Evolutionary conservation across 2,113 vertebrate species (phyloP), one percentile per base, ranked within the genome.

Genomic region (Scartelaos histophorus): DNA sequence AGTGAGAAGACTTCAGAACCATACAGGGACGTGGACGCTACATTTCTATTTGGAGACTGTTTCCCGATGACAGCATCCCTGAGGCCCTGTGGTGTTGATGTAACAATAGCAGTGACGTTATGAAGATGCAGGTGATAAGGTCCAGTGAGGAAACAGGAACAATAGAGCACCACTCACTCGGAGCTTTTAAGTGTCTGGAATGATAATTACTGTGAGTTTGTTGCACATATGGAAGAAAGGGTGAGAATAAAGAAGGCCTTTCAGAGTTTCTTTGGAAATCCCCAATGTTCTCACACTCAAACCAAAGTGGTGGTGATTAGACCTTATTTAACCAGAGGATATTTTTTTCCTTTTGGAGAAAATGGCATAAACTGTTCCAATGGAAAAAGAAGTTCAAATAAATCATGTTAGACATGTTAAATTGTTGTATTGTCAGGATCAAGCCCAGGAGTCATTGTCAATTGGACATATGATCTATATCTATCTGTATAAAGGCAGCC

Each of bases 111-210:
- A 56, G 60, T 74, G 35, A 72, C 35, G 45, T 82, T n/a, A 77
- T 66, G 68, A 19, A 19, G 24, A 79, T 71, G 71, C 34, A 3
- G 34, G 45, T 76, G 83, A 87, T 80, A 74, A 74, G 58, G 10
- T 65, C 56, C 64, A 61, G 49, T 66, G 70, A 53, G 68, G 69
- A 75, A 88, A 72, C 67, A 54, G 64, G 65, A 81, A 85, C 73
- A 87, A 88, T 74, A 72, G 73, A 81, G 25, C 73, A 61, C 69
- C 64, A 67, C 58, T 68, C 57, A 46, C 73, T 70, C 54, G 71
- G 71, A 43, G 45, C 56, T 29, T 67, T 81, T 69, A 64, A 79
- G 71, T 74, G 34, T 66, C 13, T 61, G 69, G 68, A 43, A 70
- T 79, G 76, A 24, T 87, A 70, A 66, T 82, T 78, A 78, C 51